Conservation (phyloP, 2,888 invertebrate genomes). For the Coleophora flavipennella region DNA sequence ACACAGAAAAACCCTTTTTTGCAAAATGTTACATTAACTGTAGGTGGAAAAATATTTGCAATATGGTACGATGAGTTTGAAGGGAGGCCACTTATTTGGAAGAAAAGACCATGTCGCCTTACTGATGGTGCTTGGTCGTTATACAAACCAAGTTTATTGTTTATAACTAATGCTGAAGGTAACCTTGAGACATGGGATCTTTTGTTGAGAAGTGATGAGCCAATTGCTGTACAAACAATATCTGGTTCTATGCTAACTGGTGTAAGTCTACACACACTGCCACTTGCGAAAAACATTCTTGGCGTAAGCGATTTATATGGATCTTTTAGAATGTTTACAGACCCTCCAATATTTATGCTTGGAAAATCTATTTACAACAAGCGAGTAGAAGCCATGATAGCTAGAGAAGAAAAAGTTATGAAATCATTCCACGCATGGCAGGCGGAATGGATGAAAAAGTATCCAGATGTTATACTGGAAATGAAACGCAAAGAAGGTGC, state of each 20-base stretch:
- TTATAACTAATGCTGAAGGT: constrained; percentile 81
- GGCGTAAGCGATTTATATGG: constrained; percentile 80
- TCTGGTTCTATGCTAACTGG: constrained; percentile 78
- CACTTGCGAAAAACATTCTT: constrained; percentile 72
- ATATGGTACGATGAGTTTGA: constrained; percentile 80
- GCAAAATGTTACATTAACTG: constrained; percentile 75
- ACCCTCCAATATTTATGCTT: constrained; percentile 69
- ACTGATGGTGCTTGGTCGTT: constrained; percentile 83
- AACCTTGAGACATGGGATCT: constrained; percentile 88
- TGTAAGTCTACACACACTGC: constrained; percentile 72
- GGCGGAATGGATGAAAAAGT: constrained; percentile 65
- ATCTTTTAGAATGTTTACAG: constrained; percentile 75
- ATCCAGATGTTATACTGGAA: constrained; percentile 48
- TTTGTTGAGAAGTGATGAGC: constrained; percentile 77
- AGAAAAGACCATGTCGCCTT: constrained; percentile 70
- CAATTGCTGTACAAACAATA: constrained; percentile 76
- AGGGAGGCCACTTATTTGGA: constrained; percentile 77
- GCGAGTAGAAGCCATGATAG: constrained; percentile 57
- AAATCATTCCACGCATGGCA: constrained; percentile 74
- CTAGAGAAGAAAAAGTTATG: constrained; percentile 68
- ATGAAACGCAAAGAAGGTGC: constrained; percentile 53
- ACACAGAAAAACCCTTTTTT: constrained; percentile 76
- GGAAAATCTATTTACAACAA: constrained; percentile 48
- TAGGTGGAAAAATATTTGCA: constrained; percentile 83
- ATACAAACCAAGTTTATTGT: constrained; percentile 80